These are phyloP conservation scores for Nesoenas mayeri DNA, from an alignment of 2,113 vertebrate species.

Conservation along the genomic window DNA sequence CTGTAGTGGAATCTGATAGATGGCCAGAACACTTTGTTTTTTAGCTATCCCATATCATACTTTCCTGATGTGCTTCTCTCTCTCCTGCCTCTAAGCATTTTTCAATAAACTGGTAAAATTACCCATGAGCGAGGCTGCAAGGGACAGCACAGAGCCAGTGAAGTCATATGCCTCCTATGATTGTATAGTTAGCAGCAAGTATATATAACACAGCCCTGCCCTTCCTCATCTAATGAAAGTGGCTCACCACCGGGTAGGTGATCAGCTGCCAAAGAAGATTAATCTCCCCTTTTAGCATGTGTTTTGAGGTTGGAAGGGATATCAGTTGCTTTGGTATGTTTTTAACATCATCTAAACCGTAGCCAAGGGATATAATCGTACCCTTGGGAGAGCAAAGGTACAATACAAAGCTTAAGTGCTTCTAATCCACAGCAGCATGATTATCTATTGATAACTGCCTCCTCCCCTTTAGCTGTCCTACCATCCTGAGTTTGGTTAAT, in stretches of 20 bases:
- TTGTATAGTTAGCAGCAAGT: slow-evolving; percentile 10
- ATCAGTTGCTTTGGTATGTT: slow-evolving; percentile 46
- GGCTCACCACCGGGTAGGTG: neutral
- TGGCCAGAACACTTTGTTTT: slow-evolving; percentile 10
- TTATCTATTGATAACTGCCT: slow-evolving; percentile 50
- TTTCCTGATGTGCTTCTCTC: neutral
- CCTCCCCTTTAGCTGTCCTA: slow-evolving; percentile 2
- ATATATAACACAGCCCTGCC: slow-evolving; percentile 34
- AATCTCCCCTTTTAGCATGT: slow-evolving; percentile 8
- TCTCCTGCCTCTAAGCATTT: slow-evolving; percentile 6
- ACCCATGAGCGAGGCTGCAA: neutral
- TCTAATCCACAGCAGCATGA: slow-evolving; percentile 19
- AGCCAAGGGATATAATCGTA: slow-evolving; percentile 38
- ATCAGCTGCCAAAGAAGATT: slow-evolving; percentile 43
- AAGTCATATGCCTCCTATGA: neutral
- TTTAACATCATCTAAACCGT: slow-evolving; percentile 28
- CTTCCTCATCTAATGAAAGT: slow-evolving; percentile 38
- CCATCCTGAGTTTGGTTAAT: neutral
- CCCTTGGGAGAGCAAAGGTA: slow-evolving; percentile 41
- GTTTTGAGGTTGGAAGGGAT: slow-evolving; percentile 43
- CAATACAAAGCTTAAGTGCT: slow-evolving; percentile 9
- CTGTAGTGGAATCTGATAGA: slow-evolving; percentile 23
- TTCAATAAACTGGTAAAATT: slow-evolving; percentile 35
- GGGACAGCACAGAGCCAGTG: neutral
- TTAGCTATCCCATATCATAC: neutral